phyloP scores from a whole-genome alignment of 2,888 invertebrate genomes.

The Allacma fusca region DNA sequence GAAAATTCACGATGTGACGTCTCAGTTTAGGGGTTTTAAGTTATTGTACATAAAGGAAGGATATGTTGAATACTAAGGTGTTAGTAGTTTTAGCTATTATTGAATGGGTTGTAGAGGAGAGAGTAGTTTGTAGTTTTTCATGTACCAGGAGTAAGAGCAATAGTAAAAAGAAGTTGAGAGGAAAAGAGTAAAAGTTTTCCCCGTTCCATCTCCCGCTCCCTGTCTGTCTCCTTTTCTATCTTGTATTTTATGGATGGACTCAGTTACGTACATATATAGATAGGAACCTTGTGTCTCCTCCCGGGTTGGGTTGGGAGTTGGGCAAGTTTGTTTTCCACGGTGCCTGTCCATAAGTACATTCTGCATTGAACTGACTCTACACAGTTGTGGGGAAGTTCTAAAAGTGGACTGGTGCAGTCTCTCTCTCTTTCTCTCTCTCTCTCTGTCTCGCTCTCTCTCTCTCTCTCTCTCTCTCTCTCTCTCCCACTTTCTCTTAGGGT shows the following conservation, averaged over 20 bases:
- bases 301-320: neutral
- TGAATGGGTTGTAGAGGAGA: neutral
- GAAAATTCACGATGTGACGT: neutral
- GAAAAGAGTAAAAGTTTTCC: neutral
- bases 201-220: neutral
- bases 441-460: too few relatives aligned
- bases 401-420: too few relatives aligned
- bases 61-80: too few relatives aligned
- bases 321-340: neutral
- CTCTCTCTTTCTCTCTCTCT: too few relatives aligned
- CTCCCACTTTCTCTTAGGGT: neutral
- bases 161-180: neutral
- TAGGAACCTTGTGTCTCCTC: neutral
- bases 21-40: neutral
- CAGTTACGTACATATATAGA: neutral
- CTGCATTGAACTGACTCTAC: too few relatives aligned
- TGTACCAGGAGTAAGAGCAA: neutral
- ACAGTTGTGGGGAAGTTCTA: too few relatives aligned
- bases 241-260: slow-evolving; percentile 8
- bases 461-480: too few relatives aligned
- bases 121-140: slow-evolving; percentile 1
- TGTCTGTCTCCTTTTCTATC: neutral
- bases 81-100: too few relatives aligned
- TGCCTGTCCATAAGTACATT: too few relatives aligned
- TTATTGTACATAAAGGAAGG: too few relatives aligned